Evolutionary conservation across 2,113 vertebrate species (phyloP).

Genomic region (Hepsetus odoe): DNA sequence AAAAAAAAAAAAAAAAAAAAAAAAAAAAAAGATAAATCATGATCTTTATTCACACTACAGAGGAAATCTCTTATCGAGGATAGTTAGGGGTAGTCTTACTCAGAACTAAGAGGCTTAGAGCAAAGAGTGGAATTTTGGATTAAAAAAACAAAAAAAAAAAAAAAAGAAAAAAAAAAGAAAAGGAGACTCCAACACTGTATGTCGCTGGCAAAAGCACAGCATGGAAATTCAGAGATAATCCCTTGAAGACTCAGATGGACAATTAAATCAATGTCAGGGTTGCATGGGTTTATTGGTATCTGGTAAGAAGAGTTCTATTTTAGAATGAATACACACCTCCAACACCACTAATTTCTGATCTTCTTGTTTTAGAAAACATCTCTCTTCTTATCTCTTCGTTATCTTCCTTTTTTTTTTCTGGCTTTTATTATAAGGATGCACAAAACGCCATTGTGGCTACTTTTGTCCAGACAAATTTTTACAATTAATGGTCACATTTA

Average conservation of each 20-base stretch:
- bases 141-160: no score
- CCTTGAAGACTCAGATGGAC: neutral
- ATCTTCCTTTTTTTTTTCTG: no score
- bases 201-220: neutral
- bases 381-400: no score
- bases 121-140: conserved; percentile 9
- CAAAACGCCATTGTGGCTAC: no score
- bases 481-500: no score
- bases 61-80: neutral
- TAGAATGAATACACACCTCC: no score
- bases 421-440: neutral
- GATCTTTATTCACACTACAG: neutral
- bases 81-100: neutral
- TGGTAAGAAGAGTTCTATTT: neutral
- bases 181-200: neutral
- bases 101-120: neutral
- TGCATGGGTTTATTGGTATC: neutral
- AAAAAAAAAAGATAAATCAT: conserved; percentile 8
- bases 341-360: no score
- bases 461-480: no score
- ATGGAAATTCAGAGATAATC: conserved; percentile 16
- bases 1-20: neutral
- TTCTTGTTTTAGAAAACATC: no score
- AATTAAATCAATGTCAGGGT: neutral
- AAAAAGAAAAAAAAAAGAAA: no score